Percentiles rank a stretch among this genome's conserved stretches.
These are phyloP conservation scores for Spodoptera picta DNA, from an alignment of 2,888 invertebrate genomes.

Conservation along the genomic window DNA sequence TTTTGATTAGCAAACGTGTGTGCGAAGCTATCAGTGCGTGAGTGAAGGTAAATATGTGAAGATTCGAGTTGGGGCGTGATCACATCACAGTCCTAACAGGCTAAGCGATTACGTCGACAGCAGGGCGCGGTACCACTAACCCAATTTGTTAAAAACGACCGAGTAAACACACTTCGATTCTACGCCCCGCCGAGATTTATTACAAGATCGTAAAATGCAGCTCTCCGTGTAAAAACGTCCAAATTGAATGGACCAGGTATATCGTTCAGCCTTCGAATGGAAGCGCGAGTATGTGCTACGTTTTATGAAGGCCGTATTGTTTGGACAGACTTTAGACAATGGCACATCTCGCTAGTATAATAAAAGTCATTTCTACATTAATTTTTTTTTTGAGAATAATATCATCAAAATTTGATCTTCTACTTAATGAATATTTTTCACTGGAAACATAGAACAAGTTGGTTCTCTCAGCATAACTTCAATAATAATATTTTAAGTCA, in stretches of 20 bases:
- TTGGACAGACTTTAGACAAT: slow-evolving; percentile 28
- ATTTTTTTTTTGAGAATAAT: no score
- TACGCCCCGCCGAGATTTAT: slow-evolving; percentile 77
- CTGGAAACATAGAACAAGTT: no score
- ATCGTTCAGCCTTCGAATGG: slow-evolving; percentile 59
- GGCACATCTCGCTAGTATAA: slow-evolving; percentile 6
- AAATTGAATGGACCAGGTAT: slow-evolving; percentile 68
- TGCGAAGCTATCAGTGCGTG: slow-evolving; percentile 65
- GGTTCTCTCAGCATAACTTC: no score
- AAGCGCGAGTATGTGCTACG: slow-evolving; percentile 19
- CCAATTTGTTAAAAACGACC: slow-evolving; percentile 83
- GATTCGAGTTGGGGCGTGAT: slow-evolving; percentile 76
- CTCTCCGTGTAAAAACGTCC: slow-evolving; percentile 65
- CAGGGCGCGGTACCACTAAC: slow-evolving; percentile 78
- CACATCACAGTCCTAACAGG: slow-evolving; percentile 77
- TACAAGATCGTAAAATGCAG: slow-evolving; percentile 77
- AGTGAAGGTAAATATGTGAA: slow-evolving; percentile 77
- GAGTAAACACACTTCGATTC: slow-evolving; percentile 78
- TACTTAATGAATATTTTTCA: no score
- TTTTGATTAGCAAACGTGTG: slow-evolving; percentile 68
- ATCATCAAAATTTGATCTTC: no score
- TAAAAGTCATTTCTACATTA: slow-evolving; percentile 6
- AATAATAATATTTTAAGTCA: no score
- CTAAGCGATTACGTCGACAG: slow-evolving; percentile 79
- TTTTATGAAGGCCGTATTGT: slow-evolving; percentile 54